Conservation (phyloP, 2,797 vertebrate genomes). For the Tragelaphus eurycerus region DNA sequence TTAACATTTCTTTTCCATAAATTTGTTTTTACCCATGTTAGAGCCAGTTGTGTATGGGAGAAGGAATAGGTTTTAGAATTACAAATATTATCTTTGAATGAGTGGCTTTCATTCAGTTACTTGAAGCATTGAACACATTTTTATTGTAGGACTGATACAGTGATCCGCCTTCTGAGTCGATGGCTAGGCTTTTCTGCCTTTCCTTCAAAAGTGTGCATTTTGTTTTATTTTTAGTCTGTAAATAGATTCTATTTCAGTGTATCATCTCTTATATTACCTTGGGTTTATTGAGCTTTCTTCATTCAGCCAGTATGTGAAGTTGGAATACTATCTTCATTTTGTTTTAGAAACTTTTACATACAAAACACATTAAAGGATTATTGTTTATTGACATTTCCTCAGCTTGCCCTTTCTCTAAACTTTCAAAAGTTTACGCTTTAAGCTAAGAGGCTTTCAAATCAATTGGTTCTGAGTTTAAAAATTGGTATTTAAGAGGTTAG, state of each 20-base stretch:
- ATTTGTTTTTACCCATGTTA: neutral
- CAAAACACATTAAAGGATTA: slow-evolving; percentile 74
- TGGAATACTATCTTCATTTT: slow-evolving; percentile 72
- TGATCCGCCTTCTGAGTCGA: neutral
- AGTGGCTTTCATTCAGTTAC: neutral
- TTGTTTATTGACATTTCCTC: slow-evolving; percentile 76
- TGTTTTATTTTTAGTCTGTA: slow-evolving; percentile 26
- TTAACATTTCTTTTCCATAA: neutral
- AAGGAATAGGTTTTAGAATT: neutral
- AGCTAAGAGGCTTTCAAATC: slow-evolving; percentile 76
- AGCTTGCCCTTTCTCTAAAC: slow-evolving; percentile 77
- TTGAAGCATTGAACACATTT: neutral
- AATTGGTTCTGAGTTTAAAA: slow-evolving; percentile 77
- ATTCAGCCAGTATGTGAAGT: slow-evolving; percentile 39
- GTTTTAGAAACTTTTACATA: slow-evolving; percentile 74
- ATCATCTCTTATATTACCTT: slow-evolving; percentile 29
- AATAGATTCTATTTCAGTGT: neutral
- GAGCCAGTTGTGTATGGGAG: neutral
- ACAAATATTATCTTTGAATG: neutral
- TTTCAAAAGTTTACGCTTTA: slow-evolving; percentile 75
- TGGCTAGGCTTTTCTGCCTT: neutral
- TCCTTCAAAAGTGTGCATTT: neutral
- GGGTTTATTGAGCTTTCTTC: slow-evolving; percentile 49
- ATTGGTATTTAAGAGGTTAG: slow-evolving; percentile 76
- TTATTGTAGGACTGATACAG: neutral